Evolutionary conservation across 2,113 vertebrate species (phyloP), one percentile per base, ranked within the genome.

Genomic region (Gopherus flavomarginatus): DNA sequence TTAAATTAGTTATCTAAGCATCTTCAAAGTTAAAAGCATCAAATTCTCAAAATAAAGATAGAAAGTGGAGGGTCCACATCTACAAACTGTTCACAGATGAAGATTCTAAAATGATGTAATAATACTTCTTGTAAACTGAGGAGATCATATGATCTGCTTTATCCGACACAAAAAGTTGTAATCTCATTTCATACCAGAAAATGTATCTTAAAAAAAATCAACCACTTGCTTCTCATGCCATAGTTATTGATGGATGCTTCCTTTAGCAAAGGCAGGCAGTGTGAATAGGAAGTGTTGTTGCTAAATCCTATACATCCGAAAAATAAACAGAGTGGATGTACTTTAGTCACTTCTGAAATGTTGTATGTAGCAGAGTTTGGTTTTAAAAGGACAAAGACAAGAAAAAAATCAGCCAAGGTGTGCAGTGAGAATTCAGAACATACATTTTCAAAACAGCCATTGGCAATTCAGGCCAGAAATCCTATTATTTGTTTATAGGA

Each of bases 331-430:
- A 81, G 22, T 57, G 35, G 22, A 29, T 88, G 49, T 49, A 83
- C 17, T 83, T 90, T 83, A 90, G 92, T 72, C 52, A 83, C 24
- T 13, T 94, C 90, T 69, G 79, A 96, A 94, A 85, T 52, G 8
- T 1, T 92, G 89, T 88, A 50, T 85, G 57, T 85, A 5, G 4
- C 72, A 83, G 7, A 95, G 56, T 75, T 90, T 87, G 57, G 12
- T 96, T 96, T 93, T 91, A 75, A 89, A 89, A 88, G 44, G 49
- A 89, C 14, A 88, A 90, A 53, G 56, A 94, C 80, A 52, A 95
- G 78, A 92, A 95, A 72, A 6, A 84, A 90, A 93, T 95, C 59
- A 77, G 59, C 86, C 62, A 92, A 83, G 85, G 84, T 72, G 77
- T 95, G 56, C 86, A 92, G 81, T 90, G 92, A 92, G 89, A 95